These are phyloP conservation scores for Mormyrus proboscirostris DNA, from an alignment of 2,797 vertebrate genomes.

Conservation along the genomic window DNA sequence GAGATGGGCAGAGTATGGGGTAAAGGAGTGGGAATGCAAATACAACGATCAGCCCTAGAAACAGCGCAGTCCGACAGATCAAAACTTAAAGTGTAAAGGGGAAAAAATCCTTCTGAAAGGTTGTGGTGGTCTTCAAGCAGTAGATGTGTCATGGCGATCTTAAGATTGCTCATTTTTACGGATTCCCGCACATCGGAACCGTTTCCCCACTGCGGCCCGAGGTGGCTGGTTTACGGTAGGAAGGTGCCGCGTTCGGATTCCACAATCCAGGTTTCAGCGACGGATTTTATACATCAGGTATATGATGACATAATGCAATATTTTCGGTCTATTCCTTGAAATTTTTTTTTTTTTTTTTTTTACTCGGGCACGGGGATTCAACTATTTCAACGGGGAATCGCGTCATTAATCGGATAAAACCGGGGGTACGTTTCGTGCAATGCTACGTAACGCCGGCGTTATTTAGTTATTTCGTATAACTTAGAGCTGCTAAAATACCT, in stretches of 20 bases:
- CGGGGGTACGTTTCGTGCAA: background rate
- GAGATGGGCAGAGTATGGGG: background rate
- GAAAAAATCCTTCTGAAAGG: background rate
- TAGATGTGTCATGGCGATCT: background rate
- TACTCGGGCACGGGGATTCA: background rate
- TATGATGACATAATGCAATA: background rate
- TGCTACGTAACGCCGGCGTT: background rate
- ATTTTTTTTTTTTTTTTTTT: background rate
- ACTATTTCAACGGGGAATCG: background rate
- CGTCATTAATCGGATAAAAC: background rate
- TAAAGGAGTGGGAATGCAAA: background rate
- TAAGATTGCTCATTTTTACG: background rate
- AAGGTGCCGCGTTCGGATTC: background rate
- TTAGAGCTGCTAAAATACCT: background rate
- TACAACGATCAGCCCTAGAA: background rate
- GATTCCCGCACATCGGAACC: constrained; percentile 12
- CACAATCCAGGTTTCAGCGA: background rate
- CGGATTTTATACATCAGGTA: background rate
- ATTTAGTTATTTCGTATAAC: background rate
- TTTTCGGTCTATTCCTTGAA: background rate
- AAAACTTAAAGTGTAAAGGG: background rate
- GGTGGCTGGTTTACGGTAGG: background rate
- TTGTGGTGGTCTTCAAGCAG: background rate
- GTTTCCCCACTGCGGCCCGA: background rate
- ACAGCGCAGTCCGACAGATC: background rate